Evolutionary conservation across 2,888 invertebrate genomes (phyloP).

Genomic region (Chalcis sispes): DNA sequence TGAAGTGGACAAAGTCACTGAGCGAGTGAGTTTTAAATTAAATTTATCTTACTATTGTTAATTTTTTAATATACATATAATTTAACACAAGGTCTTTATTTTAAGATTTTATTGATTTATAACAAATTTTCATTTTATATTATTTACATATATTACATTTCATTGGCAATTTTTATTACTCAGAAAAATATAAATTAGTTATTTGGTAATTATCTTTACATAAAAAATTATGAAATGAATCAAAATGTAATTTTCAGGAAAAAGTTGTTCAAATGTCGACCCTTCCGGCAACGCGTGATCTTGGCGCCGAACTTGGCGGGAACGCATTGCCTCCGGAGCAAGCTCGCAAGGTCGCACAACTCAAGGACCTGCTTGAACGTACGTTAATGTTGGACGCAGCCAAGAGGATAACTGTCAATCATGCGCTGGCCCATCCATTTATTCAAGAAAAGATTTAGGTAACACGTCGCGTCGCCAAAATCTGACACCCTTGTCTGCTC

Average conservation of each 20-base stretch:
- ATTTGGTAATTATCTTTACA: too few species aligned
- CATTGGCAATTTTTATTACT: too few species aligned
- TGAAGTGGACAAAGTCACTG: constrained; percentile 98
- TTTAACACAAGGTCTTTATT: not conserved
- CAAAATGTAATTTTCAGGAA: constrained; percentile 81
- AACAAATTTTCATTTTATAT: not conserved
- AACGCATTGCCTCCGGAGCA: constrained; percentile 93
- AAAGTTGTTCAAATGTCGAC: constrained; percentile 97
- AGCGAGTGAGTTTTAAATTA: constrained; percentile 84
- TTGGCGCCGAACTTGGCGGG: constrained; percentile 93
- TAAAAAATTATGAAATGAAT: too few species aligned
- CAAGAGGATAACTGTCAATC: constrained; percentile 95
- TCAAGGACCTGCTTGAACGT: constrained; percentile 94
- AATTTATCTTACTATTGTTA: not conserved
- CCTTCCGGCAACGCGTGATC: constrained; percentile 89
- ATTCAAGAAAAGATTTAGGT: constrained; percentile 93
- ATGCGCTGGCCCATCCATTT: constrained; percentile 95
- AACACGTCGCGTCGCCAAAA: constrained; percentile 49
- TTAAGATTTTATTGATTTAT: not conserved
- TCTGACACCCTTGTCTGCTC: constrained; percentile 15
- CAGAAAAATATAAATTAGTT: too few species aligned
- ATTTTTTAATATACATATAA: not conserved
- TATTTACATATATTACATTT: not conserved
- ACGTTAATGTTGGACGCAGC: constrained; percentile 94
- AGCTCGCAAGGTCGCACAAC: constrained; percentile 91